Percentiles rank a stretch among this genome's conserved stretches.
Evolutionary conservation across 2,888 invertebrate genomes (phyloP).

Genomic region (Diaperis boleti): DNA sequence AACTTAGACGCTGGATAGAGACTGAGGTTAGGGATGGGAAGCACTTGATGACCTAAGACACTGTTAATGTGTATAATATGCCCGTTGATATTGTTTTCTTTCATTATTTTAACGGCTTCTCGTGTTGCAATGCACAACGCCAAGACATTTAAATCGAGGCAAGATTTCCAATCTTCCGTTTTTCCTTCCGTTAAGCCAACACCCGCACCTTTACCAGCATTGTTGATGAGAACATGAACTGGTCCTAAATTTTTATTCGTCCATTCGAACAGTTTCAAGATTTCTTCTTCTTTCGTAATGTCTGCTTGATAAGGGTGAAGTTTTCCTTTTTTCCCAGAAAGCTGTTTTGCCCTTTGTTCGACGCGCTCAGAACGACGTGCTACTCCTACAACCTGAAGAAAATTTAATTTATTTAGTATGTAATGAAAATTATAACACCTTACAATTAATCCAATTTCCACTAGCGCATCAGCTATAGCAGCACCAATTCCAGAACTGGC

Average conservation of each 20-base stretch:
- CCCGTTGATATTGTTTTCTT: slow-evolving; percentile 47
- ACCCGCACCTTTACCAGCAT: slow-evolving; percentile 48
- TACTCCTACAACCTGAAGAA: slow-evolving; percentile 50
- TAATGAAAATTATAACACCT: too few species aligned
- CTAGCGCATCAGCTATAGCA: neutral
- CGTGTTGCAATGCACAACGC: slow-evolving; percentile 51
- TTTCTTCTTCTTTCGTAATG: slow-evolving; percentile 51
- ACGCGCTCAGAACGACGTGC: slow-evolving; percentile 50
- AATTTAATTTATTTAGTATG: too few species aligned
- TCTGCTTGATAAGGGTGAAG: slow-evolving; percentile 49
- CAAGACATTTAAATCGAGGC: slow-evolving; percentile 52
- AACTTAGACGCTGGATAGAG: slow-evolving; percentile 52
- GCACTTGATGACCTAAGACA: slow-evolving; percentile 47
- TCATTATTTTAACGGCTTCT: slow-evolving; percentile 52
- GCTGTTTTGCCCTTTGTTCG: slow-evolving; percentile 45
- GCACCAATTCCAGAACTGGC: slow-evolving; percentile 11
- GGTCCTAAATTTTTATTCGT: slow-evolving; percentile 49
- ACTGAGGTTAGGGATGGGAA: slow-evolving; percentile 43
- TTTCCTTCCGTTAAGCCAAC: slow-evolving; percentile 44
- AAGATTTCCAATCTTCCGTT: slow-evolving; percentile 50
- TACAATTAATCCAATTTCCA: neutral
- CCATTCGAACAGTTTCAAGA: slow-evolving; percentile 51
- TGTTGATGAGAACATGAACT: slow-evolving; percentile 52
- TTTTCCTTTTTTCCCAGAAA: slow-evolving; percentile 45
- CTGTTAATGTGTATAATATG: slow-evolving; percentile 53